Base-by-base conservation (phyloP, 2,797 vertebrate genomes). In the Momotus momota region DNA sequence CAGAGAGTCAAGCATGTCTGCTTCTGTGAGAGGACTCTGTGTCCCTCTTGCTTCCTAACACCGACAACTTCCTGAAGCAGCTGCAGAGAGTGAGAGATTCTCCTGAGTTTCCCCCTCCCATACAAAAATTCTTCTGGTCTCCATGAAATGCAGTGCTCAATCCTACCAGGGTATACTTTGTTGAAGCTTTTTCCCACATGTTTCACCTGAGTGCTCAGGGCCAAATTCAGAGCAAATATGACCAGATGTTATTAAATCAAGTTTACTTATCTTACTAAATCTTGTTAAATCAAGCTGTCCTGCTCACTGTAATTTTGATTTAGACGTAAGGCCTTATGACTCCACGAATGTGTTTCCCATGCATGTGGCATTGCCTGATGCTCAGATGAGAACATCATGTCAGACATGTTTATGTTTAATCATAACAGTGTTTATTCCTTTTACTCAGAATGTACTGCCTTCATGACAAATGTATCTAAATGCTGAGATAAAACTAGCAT, bases 391-490 rank as follows among this genome's bases (percentile, higher is more conserved):
- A 94, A 67, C 66, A 91, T 91, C 72, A 33, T 61, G 31, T 90
- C 94, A 96, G 93, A 82, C 84, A 61, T 91, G 84, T 93, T 94
- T 97, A 97, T 35, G 35, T 35, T 35, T 35, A 35, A 92, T 96
- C 93, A 92, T 93, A 96, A 93, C 90, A 94, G 79, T 90, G 69
- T 95, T 96, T 94, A 95, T 91, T 93, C 45, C 71, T 74, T 95
- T 96, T 93, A 86, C 66, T 95, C 41, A 35, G 55, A 90, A 71
- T 55, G 51, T 66, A 82, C 38, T 60, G 48, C 19, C 70, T 96
- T 96, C 79, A 48, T 93, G 94, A 95, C 75, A 94, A 96, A 97
- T 64, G 84, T 91, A 86, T 94, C 91, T 95, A 96, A 97, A 97
- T 97, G 90, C 82, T 78, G 82, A 93, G 90, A 72, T 94, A 94